Conservation (phyloP, 2,113 vertebrate species). For the Himantopus leucocephalus region DNA sequence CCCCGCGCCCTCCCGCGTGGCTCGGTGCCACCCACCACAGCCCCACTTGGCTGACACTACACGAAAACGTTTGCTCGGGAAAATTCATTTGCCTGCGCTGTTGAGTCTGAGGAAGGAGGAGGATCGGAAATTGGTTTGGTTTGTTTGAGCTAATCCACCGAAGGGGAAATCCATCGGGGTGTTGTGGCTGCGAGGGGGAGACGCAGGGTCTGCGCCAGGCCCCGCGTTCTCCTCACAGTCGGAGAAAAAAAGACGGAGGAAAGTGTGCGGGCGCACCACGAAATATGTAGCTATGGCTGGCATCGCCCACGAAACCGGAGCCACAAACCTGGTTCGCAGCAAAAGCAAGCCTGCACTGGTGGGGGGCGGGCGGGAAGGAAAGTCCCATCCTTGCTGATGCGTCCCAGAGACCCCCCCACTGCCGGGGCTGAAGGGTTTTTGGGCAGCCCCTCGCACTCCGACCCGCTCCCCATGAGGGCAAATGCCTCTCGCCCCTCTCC, state of each 20-base stretch:
- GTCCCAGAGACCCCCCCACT: not conserved
- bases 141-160: not conserved
- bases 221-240: not conserved
- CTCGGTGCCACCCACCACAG: not conserved
- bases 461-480: not conserved
- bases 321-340: not conserved
- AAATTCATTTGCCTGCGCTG: not conserved
- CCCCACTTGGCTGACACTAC: not conserved
- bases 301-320: fast-evolving
- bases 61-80: not conserved
- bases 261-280: not conserved
- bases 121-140: not conserved
- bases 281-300: not conserved
- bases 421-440: not conserved
- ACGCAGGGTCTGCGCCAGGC: not conserved
- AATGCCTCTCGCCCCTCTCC: not conserved
- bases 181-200: not conserved
- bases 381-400: not conserved
- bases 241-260: not conserved
- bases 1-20: fast-evolving
- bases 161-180: not conserved
- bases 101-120: not conserved
- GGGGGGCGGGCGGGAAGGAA: not conserved
- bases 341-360: not conserved
- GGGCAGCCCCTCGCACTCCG: not conserved